phyloP scores from a whole-genome alignment of 2,888 invertebrate species.

The Protophormia terraenovae region DNA sequence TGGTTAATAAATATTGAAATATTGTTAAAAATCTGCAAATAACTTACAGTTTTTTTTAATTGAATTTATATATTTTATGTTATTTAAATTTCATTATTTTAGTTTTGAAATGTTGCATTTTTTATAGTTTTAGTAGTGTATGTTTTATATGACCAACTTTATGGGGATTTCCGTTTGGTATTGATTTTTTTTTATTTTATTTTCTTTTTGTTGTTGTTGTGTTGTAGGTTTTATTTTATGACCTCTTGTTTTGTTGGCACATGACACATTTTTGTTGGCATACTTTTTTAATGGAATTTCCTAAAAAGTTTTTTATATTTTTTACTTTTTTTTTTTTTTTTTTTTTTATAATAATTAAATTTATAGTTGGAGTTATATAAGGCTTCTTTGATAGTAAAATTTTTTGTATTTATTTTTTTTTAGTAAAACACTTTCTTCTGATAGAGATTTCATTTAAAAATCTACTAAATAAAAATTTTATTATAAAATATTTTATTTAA shows the following conservation, averaged over 20 bases:
- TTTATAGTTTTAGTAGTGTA: not conserved
- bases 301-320: not conserved
- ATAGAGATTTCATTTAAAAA: no score
- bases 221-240: slow-evolving; percentile 5
- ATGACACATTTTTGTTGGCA: slow-evolving; percentile 40
- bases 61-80: no score
- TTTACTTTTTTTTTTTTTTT: not conserved
- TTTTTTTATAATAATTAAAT: not conserved
- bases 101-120: not conserved
- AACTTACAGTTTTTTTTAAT: no score
- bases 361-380: not conserved
- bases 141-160: not conserved
- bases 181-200: slow-evolving; percentile 21
- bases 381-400: no score
- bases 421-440: no score
- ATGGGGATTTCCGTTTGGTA: slow-evolving; percentile 16
- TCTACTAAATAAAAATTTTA: no score
- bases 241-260: slow-evolving; percentile 36
- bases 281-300: slow-evolving; percentile 15
- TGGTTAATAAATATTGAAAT: not conserved
- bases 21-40: no score
- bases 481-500: no score
- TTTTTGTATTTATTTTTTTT: no score
- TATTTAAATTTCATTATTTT: no score
- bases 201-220: no score